Evolutionary conservation across 2,113 vertebrate genomes (phyloP), one percentile per base, ranked within the genome.

Genomic region (Cyphomyrus discorhynchus): DNA sequence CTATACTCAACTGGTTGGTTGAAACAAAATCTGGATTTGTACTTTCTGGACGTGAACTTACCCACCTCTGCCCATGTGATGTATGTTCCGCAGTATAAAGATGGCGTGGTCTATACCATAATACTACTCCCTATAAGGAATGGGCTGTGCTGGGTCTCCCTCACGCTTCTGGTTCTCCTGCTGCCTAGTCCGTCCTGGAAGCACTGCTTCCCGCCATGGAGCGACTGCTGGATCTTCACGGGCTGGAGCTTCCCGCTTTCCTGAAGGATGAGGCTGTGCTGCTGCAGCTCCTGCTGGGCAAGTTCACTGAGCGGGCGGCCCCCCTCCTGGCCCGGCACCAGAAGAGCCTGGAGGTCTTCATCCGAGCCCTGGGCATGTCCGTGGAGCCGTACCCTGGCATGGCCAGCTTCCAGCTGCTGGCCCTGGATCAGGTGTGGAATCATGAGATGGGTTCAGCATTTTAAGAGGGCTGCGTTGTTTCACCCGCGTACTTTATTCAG

Each of bases 371-470:
- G 90, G 94, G 94, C 85, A 95, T 94, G 83, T 87, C 94, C 2
- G 93, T 94, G 7, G 94, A 95, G 89, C 91, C 96, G 3, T 95
- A 93, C 90, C 53, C 93, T 1, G 96, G 95, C 89, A 88, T 96
- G 89, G 94, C 95, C 82, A 91, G 97, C 84, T 92, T 96, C 91
- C 98, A 99, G 94, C 95, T 97, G 86, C 93, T 93, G 46, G 96
- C 97, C n/a, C 96, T 99, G 49, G 97, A 97, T 56, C 98, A 98
- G 97, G 98, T 99, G 49, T 74, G 92, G 10, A 17, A 11, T 24
- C n/a, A 24, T 74, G 10, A 10, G 7, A 84, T 46, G 80, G 8
- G 8, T 47, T 83, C 7, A 21, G 70, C 70, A 1, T 42, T 77
- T 8, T 17, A 35, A 5, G 35, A 77, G 5, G 27, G 15, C 15